Base-by-base conservation (phyloP, 2,113 vertebrate species). In the Holacanthus passer region DNA sequence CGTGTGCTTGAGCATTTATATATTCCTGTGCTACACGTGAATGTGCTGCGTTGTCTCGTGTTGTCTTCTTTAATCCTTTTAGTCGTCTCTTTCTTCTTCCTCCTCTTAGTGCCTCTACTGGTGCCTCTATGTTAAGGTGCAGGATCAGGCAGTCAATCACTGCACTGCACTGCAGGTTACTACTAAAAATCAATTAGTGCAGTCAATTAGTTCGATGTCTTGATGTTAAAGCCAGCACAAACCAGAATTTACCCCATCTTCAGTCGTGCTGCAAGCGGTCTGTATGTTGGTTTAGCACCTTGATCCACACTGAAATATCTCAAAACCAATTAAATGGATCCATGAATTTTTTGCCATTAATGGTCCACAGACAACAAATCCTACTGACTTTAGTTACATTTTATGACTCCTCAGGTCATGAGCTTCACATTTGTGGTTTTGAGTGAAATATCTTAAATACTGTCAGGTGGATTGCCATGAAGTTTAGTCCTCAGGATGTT, bases 91-190 rank as follows among this genome's bases (percentile, higher is more conserved):
- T 43, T 68, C 19, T 29, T 29, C n/a, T 50, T 73, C 47, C 27
- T 64, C 50, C 29, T 24, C 22, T 58, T 14, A 2, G 19, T 70
- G 8, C 8, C 35, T 62, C 14, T 63, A 19, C 32, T 27, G 2
- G 19, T 70, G 8, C 8, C 35, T 62, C 14, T 63, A 19, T 27
- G 22, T 76, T 16, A 45, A 56, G 29, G 47, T 35, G 19, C 31
- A 45, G 62, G 17, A 58, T 73, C 32, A 45, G n/a, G 74, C 45
- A 35, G 39, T 77, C 65, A 76, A 78, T 85, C 53, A 60, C 47
- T 52, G 16, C 35, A 45, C 41, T n/a, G 39, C 48, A 71, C 17
- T 27, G 59, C 31, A 66, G 7, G 1, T 14, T 27, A 39, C 53
- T 19, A 22, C 29, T 62, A 60, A 50, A n/a, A 67, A 73, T 84